Conservation (phyloP, 2,888 invertebrate species). For the Orchesella flavescens region DNA sequence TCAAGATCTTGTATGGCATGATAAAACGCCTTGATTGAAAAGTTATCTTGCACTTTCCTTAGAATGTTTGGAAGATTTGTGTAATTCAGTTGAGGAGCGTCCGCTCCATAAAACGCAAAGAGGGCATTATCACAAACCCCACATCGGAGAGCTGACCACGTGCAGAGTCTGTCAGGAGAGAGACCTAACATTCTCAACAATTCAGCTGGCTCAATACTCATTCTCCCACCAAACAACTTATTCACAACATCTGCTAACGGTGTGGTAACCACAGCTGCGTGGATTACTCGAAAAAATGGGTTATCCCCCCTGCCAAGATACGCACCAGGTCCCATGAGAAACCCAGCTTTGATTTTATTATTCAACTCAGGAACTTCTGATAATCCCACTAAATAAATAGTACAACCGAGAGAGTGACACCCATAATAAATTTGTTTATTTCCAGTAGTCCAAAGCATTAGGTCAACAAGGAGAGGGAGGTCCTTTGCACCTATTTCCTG, state of each 20-base stretch:
- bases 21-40: conserved; percentile 14
- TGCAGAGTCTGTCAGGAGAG: neutral
- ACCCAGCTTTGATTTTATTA: no score
- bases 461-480: neutral
- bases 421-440: neutral
- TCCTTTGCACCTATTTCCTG: neutral
- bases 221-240: no score
- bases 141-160: conserved; percentile 5
- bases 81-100: conserved; percentile 34
- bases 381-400: no score
- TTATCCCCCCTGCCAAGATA: no score
- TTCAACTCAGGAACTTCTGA: no score
- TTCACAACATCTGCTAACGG: no score
- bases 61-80: conserved; percentile 51
- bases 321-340: no score
- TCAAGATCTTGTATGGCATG: conserved; percentile 39
- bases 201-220: no score
- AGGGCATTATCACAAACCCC: conserved; percentile 35
- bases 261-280: no score
- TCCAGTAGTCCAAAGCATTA: neutral
- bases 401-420: neutral
- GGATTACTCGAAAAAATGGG: no score
- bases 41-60: conserved; percentile 23
- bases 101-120: neutral
- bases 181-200: no score